Percentiles rank a stretch among this genome's conserved stretches.
Evolutionary conservation across 2,797 vertebrate genomes (phyloP).

Genomic region (Macroramphosus scolopax): DNA sequence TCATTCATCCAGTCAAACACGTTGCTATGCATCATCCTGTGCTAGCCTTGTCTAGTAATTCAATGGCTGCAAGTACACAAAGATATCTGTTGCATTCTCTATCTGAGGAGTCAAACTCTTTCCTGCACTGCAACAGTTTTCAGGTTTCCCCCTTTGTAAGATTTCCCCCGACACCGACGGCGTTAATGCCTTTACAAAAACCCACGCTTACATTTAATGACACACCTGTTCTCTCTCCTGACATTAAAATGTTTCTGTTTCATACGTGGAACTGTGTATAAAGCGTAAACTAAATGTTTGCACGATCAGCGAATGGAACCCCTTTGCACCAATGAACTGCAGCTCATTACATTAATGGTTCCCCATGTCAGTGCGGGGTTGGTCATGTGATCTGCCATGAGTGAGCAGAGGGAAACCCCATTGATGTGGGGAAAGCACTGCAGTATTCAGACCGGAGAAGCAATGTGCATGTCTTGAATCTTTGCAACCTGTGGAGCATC

Average conservation of each 20-base stretch:
- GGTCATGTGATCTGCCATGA: slow-evolving; percentile 53
- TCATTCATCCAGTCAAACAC: too few species aligned
- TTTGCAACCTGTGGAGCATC: slow-evolving; percentile 45
- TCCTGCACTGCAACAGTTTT: too few species aligned
- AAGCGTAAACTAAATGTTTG: not conserved
- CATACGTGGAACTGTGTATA: too few species aligned
- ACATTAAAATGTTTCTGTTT: too few species aligned
- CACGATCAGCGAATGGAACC: slow-evolving; percentile 1
- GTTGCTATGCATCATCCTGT: too few species aligned
- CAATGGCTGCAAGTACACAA: too few species aligned
- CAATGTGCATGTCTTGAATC: slow-evolving; percentile 3
- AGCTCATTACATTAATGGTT: slow-evolving; percentile 19
- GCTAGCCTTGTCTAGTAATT: too few species aligned
- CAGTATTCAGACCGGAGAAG: slow-evolving; percentile 41
- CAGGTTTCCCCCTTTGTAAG: slow-evolving; percentile 10
- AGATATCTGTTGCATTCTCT: too few species aligned
- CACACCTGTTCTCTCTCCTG: not conserved
- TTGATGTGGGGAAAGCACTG: slow-evolving; percentile 56
- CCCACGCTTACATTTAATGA: slow-evolving; percentile 5
- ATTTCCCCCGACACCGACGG: slow-evolving; percentile 15
- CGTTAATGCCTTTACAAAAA: slow-evolving; percentile 4
- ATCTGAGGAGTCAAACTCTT: too few species aligned
- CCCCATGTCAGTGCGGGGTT: slow-evolving; percentile 26
- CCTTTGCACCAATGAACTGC: slow-evolving; percentile 22
- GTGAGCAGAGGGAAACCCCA: slow-evolving; percentile 60